Percentiles rank a stretch among this genome's conserved stretches.
Conservation (phyloP, 2,888 invertebrate species). For the Volucella inflata region DNA sequence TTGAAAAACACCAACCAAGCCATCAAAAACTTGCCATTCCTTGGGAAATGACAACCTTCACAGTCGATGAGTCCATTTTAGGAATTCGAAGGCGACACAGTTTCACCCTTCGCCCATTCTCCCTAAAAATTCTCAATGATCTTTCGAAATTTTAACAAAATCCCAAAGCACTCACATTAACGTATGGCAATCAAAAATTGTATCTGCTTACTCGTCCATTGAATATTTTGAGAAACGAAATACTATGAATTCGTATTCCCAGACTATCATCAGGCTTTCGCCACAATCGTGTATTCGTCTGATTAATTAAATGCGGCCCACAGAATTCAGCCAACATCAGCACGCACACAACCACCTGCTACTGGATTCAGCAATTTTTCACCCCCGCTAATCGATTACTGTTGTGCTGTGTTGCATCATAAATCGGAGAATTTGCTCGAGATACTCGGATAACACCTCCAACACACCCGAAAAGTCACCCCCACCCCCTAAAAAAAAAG, state of each 20-base stretch:
- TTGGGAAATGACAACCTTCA: too few relatives aligned
- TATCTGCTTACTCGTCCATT: slow-evolving; percentile 5
- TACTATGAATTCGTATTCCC: background rate
- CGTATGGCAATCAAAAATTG: background rate
- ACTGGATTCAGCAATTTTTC: background rate
- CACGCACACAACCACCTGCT: slow-evolving; percentile 1
- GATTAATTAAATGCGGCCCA: slow-evolving; percentile 1
- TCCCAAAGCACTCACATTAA: background rate
- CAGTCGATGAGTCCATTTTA: too few relatives aligned
- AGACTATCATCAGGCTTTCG: background rate
- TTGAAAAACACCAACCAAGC: too few relatives aligned
- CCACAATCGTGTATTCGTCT: background rate
- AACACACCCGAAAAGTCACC: too few relatives aligned
- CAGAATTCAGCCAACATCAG: slow-evolving; percentile 9
- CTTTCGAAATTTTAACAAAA: too few relatives aligned
- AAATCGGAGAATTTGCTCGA: background rate
- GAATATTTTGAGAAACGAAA: slow-evolving; percentile 10
- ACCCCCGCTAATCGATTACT: background rate
- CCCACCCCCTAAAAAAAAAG: too few relatives aligned
- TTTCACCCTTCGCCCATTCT: too few relatives aligned
- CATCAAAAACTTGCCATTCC: too few relatives aligned
- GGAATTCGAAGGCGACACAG: too few relatives aligned
- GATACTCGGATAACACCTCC: background rate
- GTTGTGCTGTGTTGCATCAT: background rate
- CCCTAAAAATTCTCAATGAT: too few relatives aligned